These are phyloP conservation scores for Nipponacmea schrenckii DNA, from an alignment of 2,888 invertebrate species.

Conservation along the genomic window DNA sequence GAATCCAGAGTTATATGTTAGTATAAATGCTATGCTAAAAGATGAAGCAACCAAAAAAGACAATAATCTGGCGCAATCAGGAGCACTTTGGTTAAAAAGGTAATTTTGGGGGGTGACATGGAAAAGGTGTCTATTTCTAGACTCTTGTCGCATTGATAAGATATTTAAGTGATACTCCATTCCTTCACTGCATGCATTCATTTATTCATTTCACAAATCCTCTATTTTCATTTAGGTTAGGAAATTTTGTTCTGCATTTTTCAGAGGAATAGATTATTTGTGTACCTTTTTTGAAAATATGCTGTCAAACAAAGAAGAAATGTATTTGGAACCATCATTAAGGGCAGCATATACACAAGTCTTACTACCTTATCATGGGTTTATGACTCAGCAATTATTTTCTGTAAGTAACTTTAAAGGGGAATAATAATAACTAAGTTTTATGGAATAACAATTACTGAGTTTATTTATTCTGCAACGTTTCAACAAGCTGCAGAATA, in stretches of 20 bases:
- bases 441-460: too few species aligned
- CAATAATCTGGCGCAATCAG: conserved; percentile 6
- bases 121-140: too few species aligned
- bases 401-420: background rate
- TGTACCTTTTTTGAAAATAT: background rate
- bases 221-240: too few species aligned
- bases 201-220: too few species aligned
- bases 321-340: background rate
- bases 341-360: conserved; percentile 6
- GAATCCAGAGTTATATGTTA: conserved; percentile 14
- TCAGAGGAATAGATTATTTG: conserved; percentile 13
- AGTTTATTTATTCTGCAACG: too few species aligned
- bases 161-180: too few species aligned
- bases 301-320: background rate
- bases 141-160: too few species aligned
- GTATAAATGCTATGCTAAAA: conserved; percentile 26
- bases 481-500: too few species aligned
- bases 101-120: background rate
- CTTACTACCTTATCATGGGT: conserved; percentile 9
- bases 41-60: conserved; percentile 8
- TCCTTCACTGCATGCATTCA: background rate
- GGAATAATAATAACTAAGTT: too few species aligned
- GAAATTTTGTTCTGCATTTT: background rate
- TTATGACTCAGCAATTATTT: conserved; percentile 11
- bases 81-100: conserved; percentile 19